Evolutionary conservation across 2,797 vertebrate genomes (phyloP), one percentile per base, ranked within the genome.

Genomic region (Eulemur albifrons): DNA sequence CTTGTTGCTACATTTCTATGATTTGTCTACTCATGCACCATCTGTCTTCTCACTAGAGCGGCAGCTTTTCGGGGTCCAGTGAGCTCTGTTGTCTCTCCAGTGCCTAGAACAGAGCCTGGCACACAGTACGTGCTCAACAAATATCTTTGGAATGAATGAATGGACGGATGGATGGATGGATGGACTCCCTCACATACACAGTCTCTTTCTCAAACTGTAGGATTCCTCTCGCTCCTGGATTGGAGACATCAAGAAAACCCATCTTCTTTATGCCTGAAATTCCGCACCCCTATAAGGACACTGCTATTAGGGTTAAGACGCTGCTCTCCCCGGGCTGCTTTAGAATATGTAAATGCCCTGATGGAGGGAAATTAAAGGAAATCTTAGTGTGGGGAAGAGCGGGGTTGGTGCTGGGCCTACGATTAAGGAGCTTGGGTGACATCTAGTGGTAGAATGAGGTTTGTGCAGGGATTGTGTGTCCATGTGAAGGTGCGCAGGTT

Each of bases 391-490:
- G 0, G 1, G 7, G 20, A 86, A 82, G 52, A 21, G 50, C 40
- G 0, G 0, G 23, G 17, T 7, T 18, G 10, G 13, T 35, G 38
- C 69, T 30, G n/a, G 13, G 32, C 15, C 59, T 54, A 12, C 69
- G 73, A 92, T 21, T 15, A 14, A 94, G 87, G 93, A 38, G 52
- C 82, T 67, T 43, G 48, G 54, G 85, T 30, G 97, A 75, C 97
- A 97, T 80, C 97, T 97, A 54, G 94, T 94, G 97, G 95, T 86
- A 2, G 23, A n/a, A 25, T 23, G 27, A 13, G 35, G 81, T 88
- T 93, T 63, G 69, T 88, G 85, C 92, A 50, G 90, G 73, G 32
- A 10, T 3, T 27, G 15, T 59, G 73, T 52, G n/a, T 54, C 30
- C 6, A 14, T 6, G 30, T 8, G 40, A 35, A 15, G 38, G 4